Conservation (phyloP, 2,888 invertebrate species). For the Tethea ocularis region DNA sequence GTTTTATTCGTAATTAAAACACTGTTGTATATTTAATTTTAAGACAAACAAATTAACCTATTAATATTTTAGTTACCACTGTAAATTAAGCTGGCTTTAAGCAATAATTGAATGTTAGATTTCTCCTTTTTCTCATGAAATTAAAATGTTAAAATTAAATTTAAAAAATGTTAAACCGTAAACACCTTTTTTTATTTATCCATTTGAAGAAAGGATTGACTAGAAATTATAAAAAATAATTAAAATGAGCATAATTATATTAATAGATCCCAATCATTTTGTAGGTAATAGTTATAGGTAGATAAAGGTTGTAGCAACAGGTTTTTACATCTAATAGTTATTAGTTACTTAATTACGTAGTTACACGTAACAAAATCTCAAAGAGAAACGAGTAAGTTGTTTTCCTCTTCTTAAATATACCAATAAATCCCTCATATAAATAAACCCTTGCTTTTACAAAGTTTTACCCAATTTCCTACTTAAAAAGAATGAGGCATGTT, state of each 20-base stretch:
- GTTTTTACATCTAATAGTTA: no score
- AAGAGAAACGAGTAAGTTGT: no score
- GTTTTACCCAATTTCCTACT: no score
- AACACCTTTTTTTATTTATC: conserved; percentile 28
- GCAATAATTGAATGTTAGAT: not conserved
- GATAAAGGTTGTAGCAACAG: no score
- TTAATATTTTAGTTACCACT: conserved; percentile 6
- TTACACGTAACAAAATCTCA: no score
- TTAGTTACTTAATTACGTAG: no score
- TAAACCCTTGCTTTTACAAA: no score
- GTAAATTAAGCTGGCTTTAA: not conserved
- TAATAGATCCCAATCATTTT: no score
- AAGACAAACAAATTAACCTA: not conserved
- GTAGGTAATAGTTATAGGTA: no score
- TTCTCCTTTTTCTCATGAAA: not conserved
- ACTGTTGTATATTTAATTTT: conserved; percentile 9
- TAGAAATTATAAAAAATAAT: not conserved
- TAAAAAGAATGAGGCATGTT: no score
- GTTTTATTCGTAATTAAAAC: conserved; percentile 19
- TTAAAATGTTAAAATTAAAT: not conserved
- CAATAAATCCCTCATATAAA: no score
- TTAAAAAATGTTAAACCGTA: not conserved
- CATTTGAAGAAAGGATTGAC: conserved; percentile 15
- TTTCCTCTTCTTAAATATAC: no score
- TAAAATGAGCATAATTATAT: not conserved